A percentile compares a stretch with the other conserved stretches of the same genome.
Evolutionary conservation across 2,113 vertebrate genomes (phyloP).

Genomic region (Rhagologus leucostigma): DNA sequence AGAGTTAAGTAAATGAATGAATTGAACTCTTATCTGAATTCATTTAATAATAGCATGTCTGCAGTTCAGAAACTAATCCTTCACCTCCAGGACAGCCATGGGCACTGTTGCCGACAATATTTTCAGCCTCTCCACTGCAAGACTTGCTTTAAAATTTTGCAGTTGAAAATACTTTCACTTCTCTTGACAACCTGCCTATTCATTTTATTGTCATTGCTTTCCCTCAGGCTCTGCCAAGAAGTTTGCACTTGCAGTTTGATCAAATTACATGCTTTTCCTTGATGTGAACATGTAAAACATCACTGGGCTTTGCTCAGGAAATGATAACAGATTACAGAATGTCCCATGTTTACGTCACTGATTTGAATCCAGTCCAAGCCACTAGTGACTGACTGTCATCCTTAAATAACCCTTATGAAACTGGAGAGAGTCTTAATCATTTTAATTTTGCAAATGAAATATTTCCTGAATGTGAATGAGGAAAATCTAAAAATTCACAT

Average conservation of each 20-base stretch:
- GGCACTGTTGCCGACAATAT: background rate
- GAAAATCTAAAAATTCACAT: background rate
- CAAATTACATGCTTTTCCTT: constrained; percentile 43
- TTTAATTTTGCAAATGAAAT: background rate
- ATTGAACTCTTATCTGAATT: background rate
- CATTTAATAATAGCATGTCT: background rate
- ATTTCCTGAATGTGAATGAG: background rate
- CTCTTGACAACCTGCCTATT: constrained; percentile 14
- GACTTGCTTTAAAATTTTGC: background rate
- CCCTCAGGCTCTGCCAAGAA: constrained; percentile 35
- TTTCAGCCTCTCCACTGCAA: background rate
- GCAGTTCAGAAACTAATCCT: background rate
- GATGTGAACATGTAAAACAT: constrained; percentile 34
- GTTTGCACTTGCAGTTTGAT: constrained; percentile 31
- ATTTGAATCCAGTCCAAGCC: background rate
- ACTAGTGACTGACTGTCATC: background rate
- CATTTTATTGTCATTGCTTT: background rate
- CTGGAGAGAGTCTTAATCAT: background rate
- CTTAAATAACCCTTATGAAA: constrained; percentile 1
- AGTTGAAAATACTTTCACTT: background rate
- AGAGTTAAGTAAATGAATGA: constrained; percentile 7
- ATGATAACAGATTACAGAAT: background rate
- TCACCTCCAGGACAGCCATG: background rate
- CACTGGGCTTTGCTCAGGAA: background rate
- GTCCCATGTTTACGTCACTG: background rate